Evolutionary conservation across 2,113 vertebrate species (phyloP), one percentile per base, ranked within the genome.

Genomic region (Nesoenas mayeri): DNA sequence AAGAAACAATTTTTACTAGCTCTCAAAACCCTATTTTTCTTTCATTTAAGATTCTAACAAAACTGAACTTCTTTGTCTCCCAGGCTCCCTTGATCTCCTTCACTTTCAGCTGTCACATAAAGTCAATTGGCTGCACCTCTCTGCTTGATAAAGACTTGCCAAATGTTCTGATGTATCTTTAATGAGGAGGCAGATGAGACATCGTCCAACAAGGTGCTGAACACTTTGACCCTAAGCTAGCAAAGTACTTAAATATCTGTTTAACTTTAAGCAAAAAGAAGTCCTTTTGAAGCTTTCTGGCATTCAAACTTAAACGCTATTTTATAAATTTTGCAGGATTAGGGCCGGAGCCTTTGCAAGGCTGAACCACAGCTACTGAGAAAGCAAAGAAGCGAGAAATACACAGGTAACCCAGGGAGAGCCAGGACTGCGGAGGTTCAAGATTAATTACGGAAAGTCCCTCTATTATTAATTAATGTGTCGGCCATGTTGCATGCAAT

Each of bases 41-140:
- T 96, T 92, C 86, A 93, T 94, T 95, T 94, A 79, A 65, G 80
- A 89, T 92, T 91, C 88, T 38, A 87, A 95, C 83, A 89, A 96
- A 96, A 87, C 73, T 61, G 11, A 87, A 77, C 83, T 93, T 91
- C 95, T 97, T 96, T 96, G 91, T 94, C 86, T 96, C 94, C 85
- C 77, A 48, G 19, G 88, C 88, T 96, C 61, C 80, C 95, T 97
- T 96, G 93, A 96, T 96, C 93, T 96, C 54, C 64, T 89, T 87
- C 89, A 87, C 94, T 95, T 95, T 87, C 28, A 82, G 91, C 92
- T 96, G 94, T 77, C 95, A 89, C 80, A 94, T 54, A 66, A 91
- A 96, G 96, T 96, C 95, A 96, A 95, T 89, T 96, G 96, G 80
- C 94, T 95, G 96, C 84, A 85, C 91, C 86, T 92, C 77, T 87